A percentile compares a stretch with the other conserved stretches of the same genome.
Evolutionary conservation across 2,113 vertebrate species (phyloP).

Genomic region (Spermophilus dauricus): DNA sequence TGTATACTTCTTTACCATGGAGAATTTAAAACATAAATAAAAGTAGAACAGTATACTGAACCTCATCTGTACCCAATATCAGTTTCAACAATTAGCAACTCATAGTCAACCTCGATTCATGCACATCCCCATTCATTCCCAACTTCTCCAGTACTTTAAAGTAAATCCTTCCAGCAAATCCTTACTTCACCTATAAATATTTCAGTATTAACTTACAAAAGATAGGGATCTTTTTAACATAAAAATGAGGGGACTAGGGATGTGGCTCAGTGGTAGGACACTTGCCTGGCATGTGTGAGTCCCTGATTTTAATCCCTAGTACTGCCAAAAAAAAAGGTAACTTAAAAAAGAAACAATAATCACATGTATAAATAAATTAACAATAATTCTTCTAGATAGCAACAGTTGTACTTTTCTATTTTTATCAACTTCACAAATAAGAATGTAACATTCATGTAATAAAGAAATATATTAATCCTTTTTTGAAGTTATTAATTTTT

Average conservation of each 20-base stretch:
- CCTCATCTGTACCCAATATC: background rate
- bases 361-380: constrained; percentile 6
- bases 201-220: background rate
- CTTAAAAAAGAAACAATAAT: background rate
- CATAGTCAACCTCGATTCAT: background rate
- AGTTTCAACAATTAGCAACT: background rate
- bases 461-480: background rate
- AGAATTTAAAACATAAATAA: constrained; percentile 55
- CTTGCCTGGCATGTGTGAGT: too few species aligned
- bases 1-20: background rate
- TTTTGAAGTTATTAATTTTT: too few species aligned
- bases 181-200: background rate
- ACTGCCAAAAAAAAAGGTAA: too few species aligned
- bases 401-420: background rate
- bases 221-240: background rate
- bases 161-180: background rate
- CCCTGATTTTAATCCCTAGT: too few species aligned
- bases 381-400: background rate
- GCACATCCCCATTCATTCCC: background rate
- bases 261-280: too few species aligned
- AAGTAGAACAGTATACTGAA: background rate
- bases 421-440: constrained; percentile 39
- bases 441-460: background rate
- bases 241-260: background rate
- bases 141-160: background rate